Evolutionary conservation across 2,797 vertebrate species (phyloP), one percentile per base, ranked within the genome.

Genomic region (Acrossocheilus wenchowensis): DNA sequence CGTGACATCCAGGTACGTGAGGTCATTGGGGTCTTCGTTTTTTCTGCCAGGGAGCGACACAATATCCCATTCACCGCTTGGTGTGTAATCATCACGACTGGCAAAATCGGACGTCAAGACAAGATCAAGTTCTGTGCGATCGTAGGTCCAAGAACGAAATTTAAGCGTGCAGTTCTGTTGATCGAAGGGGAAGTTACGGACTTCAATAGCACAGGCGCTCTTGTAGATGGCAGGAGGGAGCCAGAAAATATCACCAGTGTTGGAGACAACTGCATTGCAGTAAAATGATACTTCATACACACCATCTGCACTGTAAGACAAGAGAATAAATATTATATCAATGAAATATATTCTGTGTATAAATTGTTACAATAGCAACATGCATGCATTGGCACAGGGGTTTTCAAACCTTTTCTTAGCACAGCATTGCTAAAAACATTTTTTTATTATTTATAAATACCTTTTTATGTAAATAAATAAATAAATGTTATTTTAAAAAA

Each of bases 251-350:
- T 96, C 94, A 1, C 96, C 96, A 0, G 94, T 95, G 94, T 92
- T 93, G 90, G 95, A 95, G 39, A 96, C 95, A 36, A 96, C 91
- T 0, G 94, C 95, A 15, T 96, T 96, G 91, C 95, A 95, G 83
- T 96, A 96, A 93, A 96, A 95, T 21, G 96, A 96, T 17, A 96
- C 96, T 88, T 96, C 96, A 10, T 96, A 96, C n/a, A 95, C 96
- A 0, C 96, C 96, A 1, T 96, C 96, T 17, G 95, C 96, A 91
- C 96, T 96, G 89, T 39, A 62, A 86, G 50, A 30, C 21, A 80
- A 54, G 43, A 62, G 14, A 72, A 50, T 50, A 66, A 26, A 41
- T 7, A 60, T n/a, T 39, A n/a, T 50, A 57, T 68, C 36, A 5
- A 30, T 36, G 9, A 23, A n/a, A 30, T n/a, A 14, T 19, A 30